Conservation (phyloP, 2,888 invertebrate genomes). For the Blera fallax region DNA sequence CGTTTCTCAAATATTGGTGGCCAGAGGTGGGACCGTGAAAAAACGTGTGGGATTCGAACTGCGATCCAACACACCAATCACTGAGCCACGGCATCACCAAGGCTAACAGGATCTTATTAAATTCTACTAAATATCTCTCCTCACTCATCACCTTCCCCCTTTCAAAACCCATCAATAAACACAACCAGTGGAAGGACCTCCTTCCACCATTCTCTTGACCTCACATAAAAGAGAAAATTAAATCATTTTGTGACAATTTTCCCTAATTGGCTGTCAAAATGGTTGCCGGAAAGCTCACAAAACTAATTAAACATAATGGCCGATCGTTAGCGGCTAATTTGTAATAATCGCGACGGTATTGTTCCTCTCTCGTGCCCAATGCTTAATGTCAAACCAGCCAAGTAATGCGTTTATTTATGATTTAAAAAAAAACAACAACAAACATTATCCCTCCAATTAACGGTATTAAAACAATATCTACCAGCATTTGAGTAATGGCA, state of each 20-base stretch:
- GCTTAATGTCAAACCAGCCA: background rate
- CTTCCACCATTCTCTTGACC: background rate
- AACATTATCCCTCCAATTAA: conserved; percentile 8
- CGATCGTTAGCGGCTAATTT: conserved; percentile 61
- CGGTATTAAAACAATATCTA: conserved; percentile 26
- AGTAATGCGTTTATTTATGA: conserved; percentile 40
- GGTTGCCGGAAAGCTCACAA: conserved; percentile 16
- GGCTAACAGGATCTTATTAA: too few relatives aligned
- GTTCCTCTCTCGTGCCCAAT: background rate
- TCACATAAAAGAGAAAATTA: conserved; percentile 20
- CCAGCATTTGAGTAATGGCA: conserved; percentile 43
- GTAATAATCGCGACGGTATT: conserved; percentile 30
- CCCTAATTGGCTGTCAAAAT: conserved; percentile 57
- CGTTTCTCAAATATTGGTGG: too few relatives aligned
- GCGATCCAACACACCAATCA: too few relatives aligned
- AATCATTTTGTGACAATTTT: conserved; percentile 29
- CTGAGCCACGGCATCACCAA: too few relatives aligned
- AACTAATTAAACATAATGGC: conserved; percentile 62
- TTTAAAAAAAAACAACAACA: background rate
- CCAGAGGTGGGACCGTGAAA: too few relatives aligned
- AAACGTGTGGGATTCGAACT: too few relatives aligned
- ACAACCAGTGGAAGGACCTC: background rate
- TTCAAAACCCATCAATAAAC: background rate
- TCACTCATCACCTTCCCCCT: too few relatives aligned
- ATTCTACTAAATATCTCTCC: too few relatives aligned